Conservation (phyloP, 2,797 vertebrate genomes). For the Rhabdomys pumilio region DNA sequence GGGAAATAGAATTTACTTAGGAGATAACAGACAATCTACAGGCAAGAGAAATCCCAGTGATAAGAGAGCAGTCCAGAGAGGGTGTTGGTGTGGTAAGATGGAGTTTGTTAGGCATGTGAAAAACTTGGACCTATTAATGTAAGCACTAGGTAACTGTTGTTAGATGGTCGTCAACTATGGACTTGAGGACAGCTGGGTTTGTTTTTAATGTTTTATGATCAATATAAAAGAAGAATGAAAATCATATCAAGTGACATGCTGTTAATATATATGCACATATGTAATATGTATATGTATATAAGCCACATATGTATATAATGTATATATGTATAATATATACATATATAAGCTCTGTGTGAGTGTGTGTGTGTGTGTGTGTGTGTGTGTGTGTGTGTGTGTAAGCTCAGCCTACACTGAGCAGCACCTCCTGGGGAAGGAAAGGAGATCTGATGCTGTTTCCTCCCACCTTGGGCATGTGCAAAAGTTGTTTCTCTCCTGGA, state of each 20-base stretch:
- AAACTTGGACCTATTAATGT: background rate
- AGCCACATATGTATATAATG: background rate
- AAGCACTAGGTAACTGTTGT: background rate
- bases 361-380: too few species aligned
- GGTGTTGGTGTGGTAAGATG: background rate
- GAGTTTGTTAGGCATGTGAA: background rate
- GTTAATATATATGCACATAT: background rate
- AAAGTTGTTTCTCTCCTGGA: background rate
- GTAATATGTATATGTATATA: background rate
- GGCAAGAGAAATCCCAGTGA: background rate
- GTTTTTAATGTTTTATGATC: constrained; percentile 13
- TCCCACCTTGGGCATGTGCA: background rate
- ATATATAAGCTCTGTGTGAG: background rate
- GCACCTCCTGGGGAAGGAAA: constrained; percentile 20
- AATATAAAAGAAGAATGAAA: background rate
- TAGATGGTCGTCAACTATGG: background rate
- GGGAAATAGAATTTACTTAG: background rate
- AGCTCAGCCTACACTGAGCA: background rate
- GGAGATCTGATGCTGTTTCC: background rate
- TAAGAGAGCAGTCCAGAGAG: background rate
- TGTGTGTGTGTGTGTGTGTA: background rate
- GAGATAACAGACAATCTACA: background rate
- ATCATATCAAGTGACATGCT: background rate
- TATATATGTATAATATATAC: background rate
- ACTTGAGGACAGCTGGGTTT: background rate